Evolutionary conservation across 2,113 vertebrate genomes (phyloP), one percentile per base, ranked within the genome.

Genomic region (Channa argus): DNA sequence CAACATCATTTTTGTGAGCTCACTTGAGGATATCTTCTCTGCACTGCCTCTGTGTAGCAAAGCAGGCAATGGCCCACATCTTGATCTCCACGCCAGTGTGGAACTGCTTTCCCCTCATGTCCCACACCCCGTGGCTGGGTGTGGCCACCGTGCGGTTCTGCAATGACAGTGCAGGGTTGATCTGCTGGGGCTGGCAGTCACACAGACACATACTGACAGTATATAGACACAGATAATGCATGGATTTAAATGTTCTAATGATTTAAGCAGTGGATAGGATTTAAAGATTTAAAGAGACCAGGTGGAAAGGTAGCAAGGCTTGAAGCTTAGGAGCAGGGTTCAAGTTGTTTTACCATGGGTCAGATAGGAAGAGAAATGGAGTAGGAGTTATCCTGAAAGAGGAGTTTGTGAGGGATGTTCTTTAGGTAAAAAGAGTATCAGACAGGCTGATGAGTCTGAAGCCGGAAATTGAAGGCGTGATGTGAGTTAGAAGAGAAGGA

Each of bases 51-150:
- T 99, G 97, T 8, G 97, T 97, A 63, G 97, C 97, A 11, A 99
- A 99, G 92, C 97, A 98, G 2, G 97, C 97, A 12, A 99, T 98
- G 69, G 97, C 97, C 97, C 97, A 99, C 91, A 99, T 96, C 85
- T 98, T 98, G 79, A 99, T 97, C 93, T 99, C 97, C 53, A 99
- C 98, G 41, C 97, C 97, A 3, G 97, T 98, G 92, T 98, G 96
- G 71, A 99, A 99, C 82, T 99, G 97, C 80, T 99, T 99, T 76
- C 97, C 97, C 84, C 97, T 94, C 97, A 99, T 99, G 91, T 99
- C 97, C 97, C 97, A 99, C 53, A 99, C 97, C 0, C 97, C 97
- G 83, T 99, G 97, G 56, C 97, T 97, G 6, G 97, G 97, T 0
- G 97, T 99, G 77, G 97, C 97, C 56, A 99, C 97, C 3, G 97